A percentile compares a stretch with the other conserved stretches of the same genome.
phyloP scores from a whole-genome alignment of 2,888 invertebrate genomes.

The Dolichopus griseipennis region DNA sequence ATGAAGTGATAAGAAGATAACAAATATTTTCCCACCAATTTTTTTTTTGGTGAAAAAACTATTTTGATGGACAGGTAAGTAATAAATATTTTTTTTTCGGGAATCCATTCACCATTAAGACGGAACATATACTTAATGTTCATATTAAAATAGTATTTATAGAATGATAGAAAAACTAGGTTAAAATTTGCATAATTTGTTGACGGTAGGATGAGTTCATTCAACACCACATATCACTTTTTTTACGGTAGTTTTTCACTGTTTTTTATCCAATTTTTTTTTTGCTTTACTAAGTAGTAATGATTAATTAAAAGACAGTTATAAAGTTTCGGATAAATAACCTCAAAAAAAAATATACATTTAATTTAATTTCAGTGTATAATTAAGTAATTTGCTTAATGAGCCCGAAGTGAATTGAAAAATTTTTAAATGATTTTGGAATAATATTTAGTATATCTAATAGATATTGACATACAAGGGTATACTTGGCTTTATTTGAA shows the following conservation, averaged over 20 bases:
- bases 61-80: neutral
- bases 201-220: neutral
- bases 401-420: neutral
- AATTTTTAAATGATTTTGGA: no score
- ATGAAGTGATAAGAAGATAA: no score
- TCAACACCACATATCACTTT: neutral
- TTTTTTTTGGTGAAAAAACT: no score
- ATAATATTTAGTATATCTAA: no score
- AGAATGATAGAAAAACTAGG: neutral
- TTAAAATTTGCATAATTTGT: constrained; percentile 1
- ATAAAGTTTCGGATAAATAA: neutral
- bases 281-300: neutral
- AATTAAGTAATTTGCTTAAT: neutral
- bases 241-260: neutral
- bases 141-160: no score
- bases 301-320: neutral
- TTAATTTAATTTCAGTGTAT: neutral
- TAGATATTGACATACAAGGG: no score
- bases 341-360: neutral
- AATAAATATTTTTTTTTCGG: neutral
- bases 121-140: no score
- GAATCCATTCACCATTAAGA: neutral
- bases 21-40: no score
- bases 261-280: neutral
- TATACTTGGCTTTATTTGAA: no score